Percentiles rank a stretch among this genome's conserved stretches.
Evolutionary conservation across 1,140 invertebrate genomes (phyloP).

Genomic region (Caerostris extrusa): DNA sequence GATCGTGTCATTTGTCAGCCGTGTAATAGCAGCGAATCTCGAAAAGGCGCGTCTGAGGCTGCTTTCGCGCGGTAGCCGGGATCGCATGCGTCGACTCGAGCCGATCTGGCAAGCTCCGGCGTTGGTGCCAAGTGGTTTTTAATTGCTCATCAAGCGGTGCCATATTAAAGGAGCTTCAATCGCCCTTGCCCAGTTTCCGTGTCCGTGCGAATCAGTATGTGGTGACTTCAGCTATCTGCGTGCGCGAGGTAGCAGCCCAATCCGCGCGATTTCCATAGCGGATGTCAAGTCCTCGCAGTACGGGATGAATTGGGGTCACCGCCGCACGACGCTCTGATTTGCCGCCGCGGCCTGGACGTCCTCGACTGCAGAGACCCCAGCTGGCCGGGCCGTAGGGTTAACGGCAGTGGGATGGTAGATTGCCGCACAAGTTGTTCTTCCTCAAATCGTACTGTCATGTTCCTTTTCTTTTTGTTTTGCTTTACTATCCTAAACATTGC

Average conservation of each 20-base stretch:
- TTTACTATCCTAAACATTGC: too few species aligned
- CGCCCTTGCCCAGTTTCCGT: not conserved
- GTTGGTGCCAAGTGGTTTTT: too few species aligned
- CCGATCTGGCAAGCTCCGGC: too few species aligned
- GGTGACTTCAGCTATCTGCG: not conserved
- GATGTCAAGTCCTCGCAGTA: not conserved
- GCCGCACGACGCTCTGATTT: not conserved
- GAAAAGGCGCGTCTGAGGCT: slow-evolving; percentile 54
- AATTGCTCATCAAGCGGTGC: slow-evolving; percentile 42
- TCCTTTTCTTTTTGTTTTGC: too few species aligned
- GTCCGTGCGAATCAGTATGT: slow-evolving; percentile 36
- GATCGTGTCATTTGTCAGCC: slow-evolving; percentile 66
- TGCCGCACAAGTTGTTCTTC: too few species aligned
- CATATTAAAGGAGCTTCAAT: not conserved
- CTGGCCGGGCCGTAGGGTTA: too few species aligned
- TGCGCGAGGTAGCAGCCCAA: too few species aligned
- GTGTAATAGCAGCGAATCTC: slow-evolving; percentile 61
- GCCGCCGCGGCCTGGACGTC: too few species aligned
- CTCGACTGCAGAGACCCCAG: too few species aligned
- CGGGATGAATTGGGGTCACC: not conserved
- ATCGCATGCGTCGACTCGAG: too few species aligned
- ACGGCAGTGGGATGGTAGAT: too few species aligned
- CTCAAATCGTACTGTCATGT: too few species aligned
- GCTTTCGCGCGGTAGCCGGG: not conserved
- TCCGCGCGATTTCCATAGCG: not conserved